phyloP scores from a whole-genome alignment of 2,797 vertebrate genomes.

The Chloroceryle amazona region DNA sequence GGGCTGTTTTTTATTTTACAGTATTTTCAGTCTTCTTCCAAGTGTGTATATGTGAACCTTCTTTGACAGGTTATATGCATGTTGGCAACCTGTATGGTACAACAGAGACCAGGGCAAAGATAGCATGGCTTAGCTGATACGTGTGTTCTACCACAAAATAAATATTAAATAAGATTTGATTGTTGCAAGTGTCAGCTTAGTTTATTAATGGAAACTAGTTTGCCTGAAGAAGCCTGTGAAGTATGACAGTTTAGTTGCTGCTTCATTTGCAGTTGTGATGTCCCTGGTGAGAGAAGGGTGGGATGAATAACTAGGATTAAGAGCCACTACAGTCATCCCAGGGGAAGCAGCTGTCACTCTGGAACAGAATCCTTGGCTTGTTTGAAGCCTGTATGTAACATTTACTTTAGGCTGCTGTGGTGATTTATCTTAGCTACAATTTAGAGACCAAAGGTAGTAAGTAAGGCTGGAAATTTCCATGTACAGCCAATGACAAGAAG shows the following conservation, averaged over 20 bases:
- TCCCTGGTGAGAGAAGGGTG: neutral
- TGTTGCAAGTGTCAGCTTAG: neutral
- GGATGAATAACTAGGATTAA: slow-evolving; percentile 1
- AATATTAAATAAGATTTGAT: neutral
- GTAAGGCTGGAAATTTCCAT: slow-evolving; percentile 11
- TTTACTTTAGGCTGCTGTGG: slow-evolving; percentile 1
- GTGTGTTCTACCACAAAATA: neutral
- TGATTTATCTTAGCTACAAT: slow-evolving; percentile 42
- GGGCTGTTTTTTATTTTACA: neutral
- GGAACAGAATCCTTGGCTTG: neutral
- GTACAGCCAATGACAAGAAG: slow-evolving; percentile 11
- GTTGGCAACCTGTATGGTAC: neutral
- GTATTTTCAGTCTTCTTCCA: neutral
- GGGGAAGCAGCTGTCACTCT: slow-evolving; percentile 19
- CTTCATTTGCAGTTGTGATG: neutral
- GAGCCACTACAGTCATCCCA: neutral
- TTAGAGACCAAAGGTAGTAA: slow-evolving; percentile 44
- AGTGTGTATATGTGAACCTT: neutral
- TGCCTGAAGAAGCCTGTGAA: slow-evolving; percentile 25
- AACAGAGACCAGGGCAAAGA: neutral
- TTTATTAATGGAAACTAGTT: slow-evolving; percentile 6
- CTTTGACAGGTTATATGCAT: neutral
- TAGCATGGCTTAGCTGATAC: neutral
- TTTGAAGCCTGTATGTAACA: neutral
- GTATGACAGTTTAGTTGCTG: neutral